Base-by-base conservation (phyloP, 2,113 vertebrate species). In the Vimba vimba region DNA sequence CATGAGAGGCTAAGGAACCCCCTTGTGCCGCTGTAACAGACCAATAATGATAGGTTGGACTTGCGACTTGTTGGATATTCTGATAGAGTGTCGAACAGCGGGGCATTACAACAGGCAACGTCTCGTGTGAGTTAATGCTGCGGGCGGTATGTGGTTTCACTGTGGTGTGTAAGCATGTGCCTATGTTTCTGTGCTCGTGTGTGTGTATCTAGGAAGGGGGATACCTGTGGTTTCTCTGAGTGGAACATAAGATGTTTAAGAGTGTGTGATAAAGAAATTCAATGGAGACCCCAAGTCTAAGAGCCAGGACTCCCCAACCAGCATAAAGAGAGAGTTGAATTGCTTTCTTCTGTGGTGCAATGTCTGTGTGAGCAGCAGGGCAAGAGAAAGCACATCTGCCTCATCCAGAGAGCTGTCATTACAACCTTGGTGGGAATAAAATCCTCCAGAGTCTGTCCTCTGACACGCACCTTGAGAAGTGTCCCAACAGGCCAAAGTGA, bases 381-480 rank as follows among this genome's bases (percentile, higher is more conserved):
- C 60, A 91, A 69, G 74, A 78, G 55, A 90, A 88, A 92, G 91
- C 90, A 91, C 92, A 92, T 93, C 91, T 92, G 91, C 90, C 89
- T 12, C 36, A 43, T 78, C 33, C 86, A 90, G 74, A 90, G 74
- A 88, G 57, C 90, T 92, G 90, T 93, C 90, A 94, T 93, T 93
- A 94, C 82, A 75, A 87, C 87, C 91, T 90, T 77, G 68, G 89
- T 85, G 88, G 89, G 66, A 91, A 90, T 87, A 91, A 87, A 87
- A 88, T 68, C 84, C 85, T 78, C 86, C 69, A 76, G 83, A 88
- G 79, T 25, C 19, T 64, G 21, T 33, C 27, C 39, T 25, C 86
- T 25, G 23, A 57, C 60, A 57, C 30, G 4, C 33, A 87, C 62
- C 13, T 36, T 52, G 27, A 36, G 62, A 69, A 82, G 60, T 90